Evolutionary conservation across 1,140 invertebrate species (phyloP), one percentile per base, ranked within the genome.

Genomic region (Brevipalpus yothersi): DNA sequence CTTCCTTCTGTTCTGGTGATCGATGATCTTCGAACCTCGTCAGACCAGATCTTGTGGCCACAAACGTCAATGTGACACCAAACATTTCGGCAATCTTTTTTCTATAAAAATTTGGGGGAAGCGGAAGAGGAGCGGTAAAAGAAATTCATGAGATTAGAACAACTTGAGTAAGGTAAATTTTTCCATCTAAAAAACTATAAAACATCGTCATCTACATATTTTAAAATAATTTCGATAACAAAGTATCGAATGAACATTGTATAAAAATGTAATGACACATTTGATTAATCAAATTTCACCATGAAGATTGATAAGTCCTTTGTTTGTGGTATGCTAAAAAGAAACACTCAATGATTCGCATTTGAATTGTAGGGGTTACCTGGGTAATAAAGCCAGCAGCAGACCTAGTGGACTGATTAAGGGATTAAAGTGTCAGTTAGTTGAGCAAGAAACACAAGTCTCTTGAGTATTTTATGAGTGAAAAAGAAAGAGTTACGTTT

Each of bases 41-140:
- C 0, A 92, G 75, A 41, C 88, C 88, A 70, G 84, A 88, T 62
- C 86, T 77, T 0, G 88, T 92, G 1, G 86, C 85, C 64, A 91
- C 81, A 72, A 91, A 92, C 3, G 83, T 83, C 63, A 82, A 73
- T 31, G 78, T 81, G 31, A 86, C 80, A 61, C 81, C 82, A 71
- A 88, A 89, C 75, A 84, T 86, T 61, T 17, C 59, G 57, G 15
- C 56, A 60, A 51, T 62, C 41, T 62, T 42, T 31, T 65, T 60
- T 12, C 58, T 55, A n/a, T 21, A 53, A 2, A 55, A 13, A 42
- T 58, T 23, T 17, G 41, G 54, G 56, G 59, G 58, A 41, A 63
- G 42, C 41, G 40, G 31, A 55, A 58, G n/a, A 41, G 53, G 8
- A 55, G 40, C 64, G 73, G 69, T 17, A 5, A 40, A 12, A 15